These are phyloP conservation scores for Paramormyrops hopkinsi DNA, from an alignment of 2,797 vertebrate species.

Conservation along the genomic window DNA sequence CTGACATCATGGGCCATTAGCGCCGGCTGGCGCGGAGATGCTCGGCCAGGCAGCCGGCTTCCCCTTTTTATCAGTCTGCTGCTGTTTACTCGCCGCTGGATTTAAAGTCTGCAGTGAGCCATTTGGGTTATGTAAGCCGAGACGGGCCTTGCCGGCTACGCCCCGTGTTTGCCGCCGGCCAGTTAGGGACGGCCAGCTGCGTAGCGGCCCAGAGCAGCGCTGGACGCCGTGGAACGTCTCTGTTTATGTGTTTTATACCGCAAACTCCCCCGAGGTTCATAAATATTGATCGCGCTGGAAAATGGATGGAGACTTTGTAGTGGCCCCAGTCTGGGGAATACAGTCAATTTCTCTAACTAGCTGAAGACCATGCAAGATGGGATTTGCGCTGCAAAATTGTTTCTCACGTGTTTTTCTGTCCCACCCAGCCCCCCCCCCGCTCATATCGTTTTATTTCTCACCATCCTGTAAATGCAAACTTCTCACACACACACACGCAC, in stretches of 20 bases:
- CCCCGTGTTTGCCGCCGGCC: constrained; percentile 32
- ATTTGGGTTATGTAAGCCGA: constrained; percentile 27
- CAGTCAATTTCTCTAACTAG: constrained; percentile 80
- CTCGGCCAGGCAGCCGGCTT: background rate
- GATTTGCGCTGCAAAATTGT: constrained; percentile 70
- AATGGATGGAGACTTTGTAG: constrained; percentile 96
- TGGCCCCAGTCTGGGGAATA: constrained; percentile 85
- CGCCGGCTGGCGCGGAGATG: background rate
- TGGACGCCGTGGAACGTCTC: constrained; percentile 41
- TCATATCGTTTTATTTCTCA: constrained; percentile 46
- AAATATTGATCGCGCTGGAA: constrained; percentile 98
- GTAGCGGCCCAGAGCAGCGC: constrained; percentile 25
- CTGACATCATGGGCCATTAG: constrained; percentile 4
- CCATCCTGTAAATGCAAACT: constrained; percentile 62
- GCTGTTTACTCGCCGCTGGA: background rate
- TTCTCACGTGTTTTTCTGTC: constrained; percentile 54
- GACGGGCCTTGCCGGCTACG: constrained; percentile 28
- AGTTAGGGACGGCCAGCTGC: constrained; percentile 35
- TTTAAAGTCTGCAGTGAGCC: constrained; percentile 28
- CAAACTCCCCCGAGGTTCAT: constrained; percentile 92
- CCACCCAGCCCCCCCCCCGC: background rate
- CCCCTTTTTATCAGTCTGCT: background rate
- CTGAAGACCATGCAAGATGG: constrained; percentile 78
- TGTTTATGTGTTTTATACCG: constrained; percentile 83
- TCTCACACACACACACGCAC: constrained; percentile 35